Evolutionary conservation across 35 echinoderm and acorn worm genomes (phyloP).

Genomic region (Ptychodera flava): DNA sequence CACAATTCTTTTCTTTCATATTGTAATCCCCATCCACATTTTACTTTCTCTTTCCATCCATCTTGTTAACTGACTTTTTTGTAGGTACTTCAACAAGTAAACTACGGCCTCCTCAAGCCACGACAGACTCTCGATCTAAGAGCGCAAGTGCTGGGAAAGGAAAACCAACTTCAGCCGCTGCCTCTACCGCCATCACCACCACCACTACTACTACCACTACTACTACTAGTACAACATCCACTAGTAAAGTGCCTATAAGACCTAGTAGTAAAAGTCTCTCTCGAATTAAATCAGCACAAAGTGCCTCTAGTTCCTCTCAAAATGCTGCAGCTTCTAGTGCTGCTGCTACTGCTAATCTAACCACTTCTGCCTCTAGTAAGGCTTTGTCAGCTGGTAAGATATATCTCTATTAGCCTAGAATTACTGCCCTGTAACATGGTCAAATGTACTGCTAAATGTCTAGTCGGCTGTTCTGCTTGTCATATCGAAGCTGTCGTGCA

Average conservation of each 20-base stretch:
- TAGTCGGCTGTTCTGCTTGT: no score
- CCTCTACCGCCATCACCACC: neutral
- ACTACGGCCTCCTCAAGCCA: neutral
- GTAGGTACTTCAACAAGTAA: neutral
- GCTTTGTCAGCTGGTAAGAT: neutral
- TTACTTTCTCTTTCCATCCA: no score
- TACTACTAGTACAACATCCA: neutral
- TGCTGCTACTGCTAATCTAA: no score
- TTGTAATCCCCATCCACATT: no score
- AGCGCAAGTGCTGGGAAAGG: neutral
- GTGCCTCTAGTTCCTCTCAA: neutral
- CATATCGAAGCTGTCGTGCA: no score
- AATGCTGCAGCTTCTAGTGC: neutral
- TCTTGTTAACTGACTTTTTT: no score
- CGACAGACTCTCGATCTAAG: neutral
- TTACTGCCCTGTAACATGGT: no score
- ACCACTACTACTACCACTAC: neutral
- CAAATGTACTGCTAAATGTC: no score
- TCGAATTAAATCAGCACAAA: neutral
- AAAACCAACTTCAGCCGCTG: neutral
- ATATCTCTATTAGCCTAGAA: no score
- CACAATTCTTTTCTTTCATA: no score
- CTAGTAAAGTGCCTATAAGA: neutral
- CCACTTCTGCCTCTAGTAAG: neutral
- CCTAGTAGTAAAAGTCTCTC: neutral